Evolutionary conservation across 2,888 invertebrate species (phyloP), one percentile per base, ranked within the genome.

Genomic region (Platypus cylindrus): DNA sequence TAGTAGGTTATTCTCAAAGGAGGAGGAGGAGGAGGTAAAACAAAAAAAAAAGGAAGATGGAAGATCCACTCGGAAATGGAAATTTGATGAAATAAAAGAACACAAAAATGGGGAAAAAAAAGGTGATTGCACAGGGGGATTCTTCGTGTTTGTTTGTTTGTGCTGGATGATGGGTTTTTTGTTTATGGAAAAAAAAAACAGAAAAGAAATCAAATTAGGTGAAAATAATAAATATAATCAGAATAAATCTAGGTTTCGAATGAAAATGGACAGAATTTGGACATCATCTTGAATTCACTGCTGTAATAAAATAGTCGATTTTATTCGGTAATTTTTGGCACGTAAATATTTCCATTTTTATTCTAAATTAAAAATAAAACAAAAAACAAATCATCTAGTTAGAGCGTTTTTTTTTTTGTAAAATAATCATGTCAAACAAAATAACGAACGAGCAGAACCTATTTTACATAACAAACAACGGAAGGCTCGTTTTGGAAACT

Each of bases 381-480:
- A n/a, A n/a, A n/a, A n/a, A n/a, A n/a, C n/a, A n/a, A n/a, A n/a
- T n/a, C n/a, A n/a, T n/a, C n/a, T n/a, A n/a, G n/a, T n/a, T n/a
- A n/a, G n/a, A n/a, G n/a, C n/a, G n/a, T n/a, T n/a, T n/a, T n/a
- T n/a, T n/a, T n/a, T n/a, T n/a, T n/a, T n/a, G n/a, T n/a, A n/a
- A n/a, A n/a, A 22, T 15, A 36, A 31, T 27, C 27, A 31, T 34
- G 31, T 33, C 37, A 15, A 24, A 14, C 25, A n/a, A n/a, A n/a
- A n/a, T n/a, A n/a, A n/a, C n/a, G n/a, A n/a, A n/a, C n/a, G 31
- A 31, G 26, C 30, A 17, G 36, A 11, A 27, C 25, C 40, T 34
- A 24, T 36, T 40, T 40, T 40, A 34, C 40, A 40, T 40, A 40
- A 40, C 40, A 40, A 40, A 37, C 38, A 38, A 35, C 32, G 25